phyloP scores from a whole-genome alignment of 2,113 vertebrate genomes.

The Variabilichromis moorii region DNA sequence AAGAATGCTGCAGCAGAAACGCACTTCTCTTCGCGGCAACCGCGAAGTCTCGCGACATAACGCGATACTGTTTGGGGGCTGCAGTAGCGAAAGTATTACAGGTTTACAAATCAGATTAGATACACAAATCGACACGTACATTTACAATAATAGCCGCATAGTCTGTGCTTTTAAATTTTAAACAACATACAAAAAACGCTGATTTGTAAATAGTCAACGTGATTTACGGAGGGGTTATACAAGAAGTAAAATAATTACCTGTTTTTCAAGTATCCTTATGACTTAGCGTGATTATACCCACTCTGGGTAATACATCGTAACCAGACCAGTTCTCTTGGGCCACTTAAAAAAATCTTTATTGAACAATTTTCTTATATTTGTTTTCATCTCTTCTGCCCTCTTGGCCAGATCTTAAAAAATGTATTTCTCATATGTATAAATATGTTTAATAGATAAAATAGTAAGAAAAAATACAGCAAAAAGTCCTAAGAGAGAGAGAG shows the following conservation, averaged over 20 bases:
- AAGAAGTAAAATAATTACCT: not conserved
- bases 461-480: not conserved
- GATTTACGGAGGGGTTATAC: not conserved
- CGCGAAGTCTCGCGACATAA: constrained; percentile 23
- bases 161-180: not conserved
- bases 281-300: not conserved
- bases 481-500: not conserved
- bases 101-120: not conserved
- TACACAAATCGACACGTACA: not conserved
- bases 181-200: not conserved
- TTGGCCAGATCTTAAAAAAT: not conserved
- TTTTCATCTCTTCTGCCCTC: not conserved
- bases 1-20: not conserved
- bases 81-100: not conserved
- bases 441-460: not conserved
- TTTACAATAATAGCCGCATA: not conserved
- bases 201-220: not conserved
- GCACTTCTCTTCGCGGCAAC: not conserved
- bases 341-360: not conserved
- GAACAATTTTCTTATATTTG: not conserved
- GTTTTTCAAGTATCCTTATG: not conserved
- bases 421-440: not conserved
- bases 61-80: not conserved
- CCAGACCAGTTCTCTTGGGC: not conserved
- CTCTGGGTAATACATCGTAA: not conserved